phyloP scores from a whole-genome alignment of 1,140 invertebrate genomes.

The Conopomorpha cramerella region DNA sequence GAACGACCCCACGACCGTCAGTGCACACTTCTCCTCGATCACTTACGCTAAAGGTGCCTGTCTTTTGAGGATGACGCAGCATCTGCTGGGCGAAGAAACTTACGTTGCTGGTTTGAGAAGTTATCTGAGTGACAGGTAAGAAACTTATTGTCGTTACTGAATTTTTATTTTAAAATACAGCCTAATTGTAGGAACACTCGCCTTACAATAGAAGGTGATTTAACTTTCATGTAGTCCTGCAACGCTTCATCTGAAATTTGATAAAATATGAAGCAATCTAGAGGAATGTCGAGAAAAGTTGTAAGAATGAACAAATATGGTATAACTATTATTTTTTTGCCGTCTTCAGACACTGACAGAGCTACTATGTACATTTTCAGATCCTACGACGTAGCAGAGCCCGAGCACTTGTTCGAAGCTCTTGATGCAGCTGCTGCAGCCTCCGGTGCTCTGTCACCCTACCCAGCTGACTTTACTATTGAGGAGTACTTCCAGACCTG shows the following conservation, averaged over 20 bases:
- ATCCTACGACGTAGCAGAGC: slow-evolving; percentile 60
- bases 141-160: neutral
- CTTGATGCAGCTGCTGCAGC: slow-evolving; percentile 61
- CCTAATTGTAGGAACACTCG: too few relatives aligned
- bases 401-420: slow-evolving; percentile 71
- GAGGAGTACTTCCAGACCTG: slow-evolving; percentile 68
- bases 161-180: too few relatives aligned
- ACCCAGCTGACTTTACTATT: slow-evolving; percentile 30
- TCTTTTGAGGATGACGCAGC: slow-evolving; percentile 75
- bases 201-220: too few relatives aligned
- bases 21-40: slow-evolving; percentile 62
- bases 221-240: too few relatives aligned
- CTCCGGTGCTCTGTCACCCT: slow-evolving; percentile 21
- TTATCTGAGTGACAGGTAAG: slow-evolving; percentile 64
- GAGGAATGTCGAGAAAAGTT: too few relatives aligned
- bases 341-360: too few relatives aligned
- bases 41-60: slow-evolving; percentile 71
- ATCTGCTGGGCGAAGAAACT: slow-evolving; percentile 65
- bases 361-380: too few relatives aligned
- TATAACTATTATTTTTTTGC: too few relatives aligned
- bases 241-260: too few relatives aligned
- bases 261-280: too few relatives aligned
- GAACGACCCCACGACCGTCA: slow-evolving; percentile 49
- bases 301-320: too few relatives aligned
- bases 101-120: slow-evolving; percentile 65